Evolutionary conservation across 2,113 vertebrate genomes (phyloP).

Genomic region (Amblyornis subalaris): DNA sequence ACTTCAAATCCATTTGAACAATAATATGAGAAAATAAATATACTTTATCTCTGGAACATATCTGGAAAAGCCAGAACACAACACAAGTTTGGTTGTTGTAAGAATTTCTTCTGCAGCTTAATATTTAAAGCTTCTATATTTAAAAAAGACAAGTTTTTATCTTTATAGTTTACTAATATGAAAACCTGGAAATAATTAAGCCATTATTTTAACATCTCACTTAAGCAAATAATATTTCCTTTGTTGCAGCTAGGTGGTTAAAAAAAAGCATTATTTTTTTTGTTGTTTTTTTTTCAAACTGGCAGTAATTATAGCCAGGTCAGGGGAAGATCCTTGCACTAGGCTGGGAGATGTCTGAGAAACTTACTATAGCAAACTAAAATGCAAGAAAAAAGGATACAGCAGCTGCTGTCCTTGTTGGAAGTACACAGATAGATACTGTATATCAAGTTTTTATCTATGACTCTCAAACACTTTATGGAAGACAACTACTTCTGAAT

Average conservation of each 20-base stretch:
- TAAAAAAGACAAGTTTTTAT: background rate
- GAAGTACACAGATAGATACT: background rate
- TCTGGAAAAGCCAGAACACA: background rate
- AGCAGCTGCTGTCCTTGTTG: background rate
- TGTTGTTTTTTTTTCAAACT: too few relatives aligned
- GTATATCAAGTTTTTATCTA: background rate
- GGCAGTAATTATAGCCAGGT: background rate
- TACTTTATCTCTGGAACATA: background rate
- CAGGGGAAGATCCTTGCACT: background rate
- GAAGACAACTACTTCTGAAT: background rate
- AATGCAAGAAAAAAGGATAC: background rate
- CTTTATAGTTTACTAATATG: background rate
- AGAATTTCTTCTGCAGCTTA: background rate
- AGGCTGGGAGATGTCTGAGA: background rate
- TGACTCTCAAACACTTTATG: background rate
- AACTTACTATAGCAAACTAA: background rate
- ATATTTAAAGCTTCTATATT: background rate
- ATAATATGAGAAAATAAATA: background rate
- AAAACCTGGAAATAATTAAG: background rate
- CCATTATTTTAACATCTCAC: background rate
- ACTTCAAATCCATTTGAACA: background rate
- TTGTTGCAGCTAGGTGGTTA: background rate
- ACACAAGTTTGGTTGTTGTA: background rate
- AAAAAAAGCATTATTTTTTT: background rate
- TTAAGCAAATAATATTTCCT: background rate